Percentiles rank a stretch among this genome's conserved stretches.
Conservation (phyloP, 1,140 invertebrate genomes). For the Cotesia glomerata region DNA sequence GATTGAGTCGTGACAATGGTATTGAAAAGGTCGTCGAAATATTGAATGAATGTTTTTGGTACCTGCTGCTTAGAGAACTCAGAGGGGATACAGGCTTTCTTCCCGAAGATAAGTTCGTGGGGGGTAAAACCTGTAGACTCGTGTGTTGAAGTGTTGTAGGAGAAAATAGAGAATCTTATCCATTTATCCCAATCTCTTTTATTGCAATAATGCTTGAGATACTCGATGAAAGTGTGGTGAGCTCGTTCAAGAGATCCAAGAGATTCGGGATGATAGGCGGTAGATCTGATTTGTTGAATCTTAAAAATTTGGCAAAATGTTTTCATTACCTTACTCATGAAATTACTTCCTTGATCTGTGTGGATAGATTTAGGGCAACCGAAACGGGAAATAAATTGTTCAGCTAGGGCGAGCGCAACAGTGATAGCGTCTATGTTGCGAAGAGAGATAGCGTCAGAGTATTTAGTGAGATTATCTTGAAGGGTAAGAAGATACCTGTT, state of each 20-base stretch:
- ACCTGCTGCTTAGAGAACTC: not conserved
- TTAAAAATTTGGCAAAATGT: conserved; percentile 39
- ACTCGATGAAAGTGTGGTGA: too few species aligned
- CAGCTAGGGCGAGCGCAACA: conserved; percentile 37
- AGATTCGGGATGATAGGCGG: too few species aligned
- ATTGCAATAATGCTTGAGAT: conserved; percentile 13
- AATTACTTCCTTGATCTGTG: conserved; percentile 43
- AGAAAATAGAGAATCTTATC: not conserved
- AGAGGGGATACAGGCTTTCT: not conserved
- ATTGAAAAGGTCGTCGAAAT: not conserved
- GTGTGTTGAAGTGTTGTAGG: not conserved
- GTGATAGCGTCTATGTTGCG: conserved; percentile 35
- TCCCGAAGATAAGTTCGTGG: not conserved
- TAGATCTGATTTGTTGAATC: conserved; percentile 15
- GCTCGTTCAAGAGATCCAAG: too few species aligned
- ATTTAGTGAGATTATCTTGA: too few species aligned
- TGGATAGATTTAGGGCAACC: conserved; percentile 46
- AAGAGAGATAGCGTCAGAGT: conserved; percentile 32
- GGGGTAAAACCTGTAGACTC: not conserved
- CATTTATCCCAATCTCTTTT: conserved; percentile 44
- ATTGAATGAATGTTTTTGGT: not conserved
- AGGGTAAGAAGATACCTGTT: too few species aligned
- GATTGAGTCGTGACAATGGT: not conserved
- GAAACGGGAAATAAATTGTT: conserved; percentile 40
- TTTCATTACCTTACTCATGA: conserved; percentile 34